Evolutionary conservation across 35 echinoderm and acorn worm genomes (phyloP).

Genomic region (Holothuria glaberrima): DNA sequence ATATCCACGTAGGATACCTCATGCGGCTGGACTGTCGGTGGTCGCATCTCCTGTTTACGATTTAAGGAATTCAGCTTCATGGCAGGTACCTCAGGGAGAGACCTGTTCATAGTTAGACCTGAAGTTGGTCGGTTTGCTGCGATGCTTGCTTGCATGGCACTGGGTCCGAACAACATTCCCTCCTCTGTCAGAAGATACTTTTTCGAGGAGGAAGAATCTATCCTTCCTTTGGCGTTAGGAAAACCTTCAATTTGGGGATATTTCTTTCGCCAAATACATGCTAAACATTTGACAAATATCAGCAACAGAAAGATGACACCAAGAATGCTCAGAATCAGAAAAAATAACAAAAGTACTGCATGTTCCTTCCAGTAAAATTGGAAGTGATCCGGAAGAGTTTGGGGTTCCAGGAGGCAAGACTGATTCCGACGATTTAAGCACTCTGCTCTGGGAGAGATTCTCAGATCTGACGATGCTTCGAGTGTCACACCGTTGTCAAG

Average conservation of each 20-base stretch:
- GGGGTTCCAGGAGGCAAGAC: background rate
- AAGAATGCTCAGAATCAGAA: constrained; percentile 3
- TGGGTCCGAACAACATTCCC: constrained; percentile 30
- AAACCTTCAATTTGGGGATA: constrained; percentile 16
- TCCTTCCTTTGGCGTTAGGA: constrained; percentile 2
- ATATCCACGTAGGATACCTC: constrained; percentile 53
- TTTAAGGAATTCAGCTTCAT: constrained; percentile 7
- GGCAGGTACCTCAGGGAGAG: constrained; percentile 32
- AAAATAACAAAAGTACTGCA: background rate
- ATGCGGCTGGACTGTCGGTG: background rate
- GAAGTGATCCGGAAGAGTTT: background rate
- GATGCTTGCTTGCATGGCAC: constrained; percentile 48
- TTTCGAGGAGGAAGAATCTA: constrained; percentile 36
- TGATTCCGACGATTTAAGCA: background rate
- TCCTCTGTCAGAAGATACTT: constrained; percentile 21
- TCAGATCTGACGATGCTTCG: constrained; percentile 24
- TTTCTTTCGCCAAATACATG: constrained; percentile 7
- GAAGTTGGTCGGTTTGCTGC: constrained; percentile 22
- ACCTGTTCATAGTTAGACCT: constrained; percentile 3
- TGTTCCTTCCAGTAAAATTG: constrained; percentile 14
- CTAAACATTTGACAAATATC: constrained; percentile 26
- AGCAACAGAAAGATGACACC: constrained; percentile 10
- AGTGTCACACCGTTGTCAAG: constrained; percentile 38
- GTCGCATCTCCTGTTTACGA: background rate
- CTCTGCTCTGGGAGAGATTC: background rate